Base-by-base conservation (phyloP, 2,797 vertebrate genomes). In the Alosa sapidissima region DNA sequence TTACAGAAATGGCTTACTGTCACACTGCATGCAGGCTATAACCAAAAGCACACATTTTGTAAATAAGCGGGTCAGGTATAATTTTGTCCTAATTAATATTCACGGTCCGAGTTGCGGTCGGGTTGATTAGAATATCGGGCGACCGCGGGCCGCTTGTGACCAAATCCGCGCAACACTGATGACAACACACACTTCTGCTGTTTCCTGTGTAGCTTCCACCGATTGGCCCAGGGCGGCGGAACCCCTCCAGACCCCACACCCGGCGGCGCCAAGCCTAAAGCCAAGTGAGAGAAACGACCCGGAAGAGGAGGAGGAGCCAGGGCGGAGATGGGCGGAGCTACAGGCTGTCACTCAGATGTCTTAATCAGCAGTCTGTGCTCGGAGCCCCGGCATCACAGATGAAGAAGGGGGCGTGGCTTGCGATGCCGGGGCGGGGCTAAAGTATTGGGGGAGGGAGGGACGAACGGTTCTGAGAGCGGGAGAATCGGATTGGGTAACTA, bases 271-370 rank as follows among this genome's bases (percentile, higher is more conserved):
- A 96, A 96, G 92, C 94, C 95, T 81, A 94, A 96, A 91, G 83
- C 82, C 87, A 92, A 96, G 86, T 96, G 88, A 91, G 62, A 86
- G 19, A 33, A 9, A 41, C 10, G 91, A 75, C 9, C 33, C 28
- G 6, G 10, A 33, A 68, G 11, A 75, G 14, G 33, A 41, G 33
- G 68, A 90, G 89, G 48, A 85, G 84, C 55, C 58, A 88, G 52
- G 91, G 87, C 90, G 82, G 90, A 84, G 72, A 84, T 85, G 36
- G 88, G 83, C 86, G 83, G 91, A 92, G 93, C 90, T 87, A 86
- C 92, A 91, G 90, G 88, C 91, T 91, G 93, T 93, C 94, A 94
- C 93, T 95, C 93, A 91, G 91, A 94, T 93, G 94, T 96, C 94
- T 96, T 95, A 96, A 93, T 89, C 85, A 90, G 88, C 90, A 90